phyloP scores from a whole-genome alignment of 2,797 vertebrate species.

The Pipistrellus pipistrellus region DNA sequence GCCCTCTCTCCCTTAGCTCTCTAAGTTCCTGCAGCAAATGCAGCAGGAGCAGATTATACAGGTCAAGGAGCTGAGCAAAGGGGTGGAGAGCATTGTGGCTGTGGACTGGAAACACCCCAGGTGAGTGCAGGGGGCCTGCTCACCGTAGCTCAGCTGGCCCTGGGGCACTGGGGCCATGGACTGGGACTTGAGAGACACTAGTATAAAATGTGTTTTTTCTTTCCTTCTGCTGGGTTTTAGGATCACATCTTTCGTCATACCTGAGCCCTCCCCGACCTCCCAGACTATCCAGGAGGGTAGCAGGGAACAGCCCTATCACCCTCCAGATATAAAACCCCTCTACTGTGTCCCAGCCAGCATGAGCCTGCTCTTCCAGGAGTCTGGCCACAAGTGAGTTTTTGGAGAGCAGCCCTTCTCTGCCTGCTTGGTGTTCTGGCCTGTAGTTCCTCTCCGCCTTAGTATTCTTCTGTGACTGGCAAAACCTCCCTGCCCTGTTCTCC shows the following conservation, averaged over 20 bases:
- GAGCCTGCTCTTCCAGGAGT: conserved; percentile 94
- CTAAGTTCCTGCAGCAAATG: conserved; percentile 96
- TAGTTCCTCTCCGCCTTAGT: conserved; percentile 14
- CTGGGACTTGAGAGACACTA: neutral
- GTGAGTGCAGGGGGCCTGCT: conserved; percentile 87
- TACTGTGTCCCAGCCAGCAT: conserved; percentile 94
- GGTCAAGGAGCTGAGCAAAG: conserved; percentile 96
- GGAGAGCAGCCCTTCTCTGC: conserved; percentile 59
- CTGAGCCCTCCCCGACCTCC: conserved; percentile 85
- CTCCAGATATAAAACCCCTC: conserved; percentile 94
- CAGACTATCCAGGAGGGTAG: conserved; percentile 85
- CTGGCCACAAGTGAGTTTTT: conserved; percentile 92
- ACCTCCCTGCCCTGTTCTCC: neutral
- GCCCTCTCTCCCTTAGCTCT: conserved; percentile 91
- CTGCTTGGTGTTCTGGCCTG: conserved; percentile 57
- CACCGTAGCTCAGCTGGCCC: neutral
- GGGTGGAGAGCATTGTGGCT: conserved; percentile 97
- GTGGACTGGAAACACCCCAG: conserved; percentile 96
- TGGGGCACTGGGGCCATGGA: conserved; percentile 20
- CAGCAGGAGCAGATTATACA: conserved; percentile 93
- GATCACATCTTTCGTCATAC: conserved; percentile 91
- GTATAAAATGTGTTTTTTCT: conserved; percentile 67
- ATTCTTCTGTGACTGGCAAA: conserved; percentile 32
- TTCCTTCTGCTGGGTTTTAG: conserved; percentile 83
- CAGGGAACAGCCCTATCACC: conserved; percentile 90